Conservation (phyloP, 2,797 vertebrate genomes). For the Syngnathus rostellatus region DNA sequence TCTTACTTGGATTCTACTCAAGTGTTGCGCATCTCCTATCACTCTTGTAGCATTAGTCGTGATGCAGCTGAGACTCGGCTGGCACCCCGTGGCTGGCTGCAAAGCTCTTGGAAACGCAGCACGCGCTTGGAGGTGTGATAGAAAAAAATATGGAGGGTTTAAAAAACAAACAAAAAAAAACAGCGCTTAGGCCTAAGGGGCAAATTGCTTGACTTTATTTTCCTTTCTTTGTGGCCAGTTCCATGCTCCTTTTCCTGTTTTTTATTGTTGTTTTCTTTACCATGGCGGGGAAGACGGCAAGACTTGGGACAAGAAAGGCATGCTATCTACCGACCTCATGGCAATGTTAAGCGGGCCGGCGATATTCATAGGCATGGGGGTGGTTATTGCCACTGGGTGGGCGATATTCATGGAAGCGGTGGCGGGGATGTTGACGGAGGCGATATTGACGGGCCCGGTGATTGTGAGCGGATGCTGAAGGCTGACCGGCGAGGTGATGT, state of each 20-base stretch:
- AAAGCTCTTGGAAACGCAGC: slow-evolving; percentile 38
- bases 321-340: slow-evolving; percentile 82
- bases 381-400: slow-evolving; percentile 92
- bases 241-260: slow-evolving; percentile 36
- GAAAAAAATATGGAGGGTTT: slow-evolving; percentile 31
- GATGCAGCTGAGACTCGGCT: slow-evolving; percentile 28
- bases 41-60: slow-evolving; percentile 38
- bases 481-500: slow-evolving; percentile 89
- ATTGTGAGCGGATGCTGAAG: slow-evolving; percentile 95
- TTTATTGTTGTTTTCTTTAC: slow-evolving; percentile 65
- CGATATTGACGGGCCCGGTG: slow-evolving; percentile 91
- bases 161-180: not conserved
- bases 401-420: slow-evolving; percentile 86
- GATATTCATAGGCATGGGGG: slow-evolving; percentile 89
- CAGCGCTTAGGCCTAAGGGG: slow-evolving; percentile 11
- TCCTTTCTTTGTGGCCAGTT: slow-evolving; percentile 1
- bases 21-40: slow-evolving; percentile 41
- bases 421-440: slow-evolving; percentile 72
- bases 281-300: slow-evolving; percentile 91
- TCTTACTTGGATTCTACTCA: slow-evolving; percentile 54
- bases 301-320: slow-evolving; percentile 94
- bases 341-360: slow-evolving; percentile 86
- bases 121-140: slow-evolving; percentile 34
- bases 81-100: slow-evolving; percentile 24
- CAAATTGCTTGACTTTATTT: not conserved